These are phyloP conservation scores for Pseudobourletiella spinata DNA, from an alignment of 1,140 invertebrate species.

Conservation along the genomic window DNA sequence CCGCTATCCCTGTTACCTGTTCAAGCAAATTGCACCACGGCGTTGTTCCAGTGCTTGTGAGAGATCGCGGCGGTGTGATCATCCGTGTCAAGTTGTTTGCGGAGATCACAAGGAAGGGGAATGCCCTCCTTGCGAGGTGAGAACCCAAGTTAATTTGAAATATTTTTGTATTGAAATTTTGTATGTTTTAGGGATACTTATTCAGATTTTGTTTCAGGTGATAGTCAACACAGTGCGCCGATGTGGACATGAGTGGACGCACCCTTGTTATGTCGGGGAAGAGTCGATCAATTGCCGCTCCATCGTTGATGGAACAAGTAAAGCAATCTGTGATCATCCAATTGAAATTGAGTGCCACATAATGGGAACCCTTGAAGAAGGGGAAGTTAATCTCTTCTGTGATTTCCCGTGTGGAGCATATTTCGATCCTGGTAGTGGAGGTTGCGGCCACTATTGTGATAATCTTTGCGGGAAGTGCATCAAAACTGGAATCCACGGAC, in stretches of 20 bases:
- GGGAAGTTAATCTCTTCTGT: neutral
- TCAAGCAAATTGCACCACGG: too few species aligned
- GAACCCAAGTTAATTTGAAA: too few species aligned
- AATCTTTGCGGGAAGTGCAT: conserved; percentile 42
- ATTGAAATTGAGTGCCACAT: neutral
- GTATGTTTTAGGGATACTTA: too few species aligned
- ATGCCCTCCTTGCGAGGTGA: too few species aligned
- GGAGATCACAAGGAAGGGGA: too few species aligned
- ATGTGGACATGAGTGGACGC: conserved; percentile 33
- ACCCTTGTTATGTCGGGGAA: neutral
- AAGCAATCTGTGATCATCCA: neutral
- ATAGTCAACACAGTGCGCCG: neutral
- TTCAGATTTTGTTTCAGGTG: too few species aligned
- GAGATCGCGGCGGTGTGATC: too few species aligned
- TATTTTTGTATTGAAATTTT: too few species aligned
- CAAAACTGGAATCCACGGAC: neutral
- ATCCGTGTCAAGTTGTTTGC: too few species aligned
- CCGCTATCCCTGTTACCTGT: too few species aligned
- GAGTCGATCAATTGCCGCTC: neutral
- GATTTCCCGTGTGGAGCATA: neutral
- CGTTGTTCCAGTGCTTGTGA: too few species aligned
- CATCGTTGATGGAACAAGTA: neutral
- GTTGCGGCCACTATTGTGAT: neutral
- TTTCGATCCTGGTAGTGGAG: neutral
- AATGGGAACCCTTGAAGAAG: neutral